A percentile compares a stretch with the other conserved stretches of the same genome.
Evolutionary conservation across 2,888 invertebrate genomes (phyloP).

Genomic region (Eristalis intricaria): DNA sequence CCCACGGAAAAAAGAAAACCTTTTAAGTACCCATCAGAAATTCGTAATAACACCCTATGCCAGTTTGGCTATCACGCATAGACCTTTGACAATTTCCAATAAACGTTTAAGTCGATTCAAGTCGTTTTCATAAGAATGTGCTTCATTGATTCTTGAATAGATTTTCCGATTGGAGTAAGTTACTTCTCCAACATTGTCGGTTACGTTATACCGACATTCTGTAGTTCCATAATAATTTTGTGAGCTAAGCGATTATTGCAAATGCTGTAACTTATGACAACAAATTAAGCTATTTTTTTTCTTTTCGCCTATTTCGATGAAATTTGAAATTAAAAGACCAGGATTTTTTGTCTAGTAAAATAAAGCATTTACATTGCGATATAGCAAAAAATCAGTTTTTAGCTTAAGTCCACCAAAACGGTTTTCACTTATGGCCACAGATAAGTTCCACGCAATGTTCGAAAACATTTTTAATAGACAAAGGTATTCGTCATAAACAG

Average conservation of each 20-base stretch:
- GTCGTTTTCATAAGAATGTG: constrained; percentile 6
- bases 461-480: too few relatives aligned
- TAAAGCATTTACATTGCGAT: too few relatives aligned
- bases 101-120: constrained; percentile 19
- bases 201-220: not conserved
- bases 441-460: too few relatives aligned
- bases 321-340: too few relatives aligned
- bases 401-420: too few relatives aligned
- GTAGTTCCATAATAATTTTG: not conserved
- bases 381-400: too few relatives aligned
- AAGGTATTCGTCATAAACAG: too few relatives aligned
- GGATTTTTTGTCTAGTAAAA: too few relatives aligned
- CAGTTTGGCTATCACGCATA: not conserved
- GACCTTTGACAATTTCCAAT: not conserved
- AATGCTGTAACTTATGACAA: constrained; percentile 12
- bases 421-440: too few relatives aligned
- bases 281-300: too few relatives aligned
- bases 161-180: constrained; percentile 9
- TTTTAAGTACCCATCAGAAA: constrained; percentile 15
- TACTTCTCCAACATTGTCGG: constrained; percentile 8
- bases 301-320: too few relatives aligned
- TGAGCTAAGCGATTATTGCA: constrained; percentile 19
- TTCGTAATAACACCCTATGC: constrained; percentile 5
- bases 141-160: constrained; percentile 3
- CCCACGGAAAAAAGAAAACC: too few relatives aligned